A percentile compares a stretch with the other conserved stretches of the same genome.
Evolutionary conservation across 2,797 vertebrate species (phyloP).

Genomic region (Thamnophis elegans): DNA sequence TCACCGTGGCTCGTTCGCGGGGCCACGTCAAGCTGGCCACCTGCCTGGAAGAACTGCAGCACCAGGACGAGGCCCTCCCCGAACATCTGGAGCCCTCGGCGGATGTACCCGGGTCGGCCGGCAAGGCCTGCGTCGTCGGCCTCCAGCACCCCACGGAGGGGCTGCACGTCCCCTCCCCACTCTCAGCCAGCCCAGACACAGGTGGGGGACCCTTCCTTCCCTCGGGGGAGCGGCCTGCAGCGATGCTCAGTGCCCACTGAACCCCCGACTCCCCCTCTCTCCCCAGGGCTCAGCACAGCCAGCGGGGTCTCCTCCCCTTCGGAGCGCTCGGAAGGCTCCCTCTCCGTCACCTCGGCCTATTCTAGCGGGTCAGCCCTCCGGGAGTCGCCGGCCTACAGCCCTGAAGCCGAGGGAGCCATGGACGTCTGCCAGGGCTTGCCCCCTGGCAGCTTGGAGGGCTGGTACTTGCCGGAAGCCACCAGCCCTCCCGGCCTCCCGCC

Average conservation of each 20-base stretch:
- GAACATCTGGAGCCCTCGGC: neutral
- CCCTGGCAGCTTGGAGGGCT: slow-evolving; percentile 11
- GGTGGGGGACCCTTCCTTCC: slow-evolving; percentile 65
- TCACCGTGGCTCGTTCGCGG: slow-evolving; percentile 83
- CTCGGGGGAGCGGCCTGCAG: neutral
- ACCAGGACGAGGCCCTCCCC: slow-evolving; percentile 52
- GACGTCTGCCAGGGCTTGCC: slow-evolving; percentile 53
- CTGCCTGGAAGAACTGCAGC: slow-evolving; percentile 82
- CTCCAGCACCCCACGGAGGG: slow-evolving; percentile 45
- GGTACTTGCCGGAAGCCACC: slow-evolving; percentile 28
- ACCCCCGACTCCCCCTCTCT: no score
- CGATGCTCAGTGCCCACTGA: fast-evolving
- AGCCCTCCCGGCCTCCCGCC: slow-evolving; percentile 29
- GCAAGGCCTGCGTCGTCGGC: neutral
- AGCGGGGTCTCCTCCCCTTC: slow-evolving; percentile 83
- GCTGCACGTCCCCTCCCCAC: slow-evolving; percentile 68
- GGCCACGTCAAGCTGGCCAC: slow-evolving; percentile 83
- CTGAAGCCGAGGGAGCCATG: slow-evolving; percentile 61
- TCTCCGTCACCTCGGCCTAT: slow-evolving; percentile 83
- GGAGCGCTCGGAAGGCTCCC: slow-evolving; percentile 74
- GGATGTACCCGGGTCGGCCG: fast-evolving
- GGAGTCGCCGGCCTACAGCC: slow-evolving; percentile 71
- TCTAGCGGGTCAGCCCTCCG: slow-evolving; percentile 78
- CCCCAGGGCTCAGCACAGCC: slow-evolving; percentile 79
- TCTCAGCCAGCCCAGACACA: slow-evolving; percentile 84